Percentiles rank a stretch among this genome's conserved stretches.
Evolutionary conservation across 2,797 vertebrate species (phyloP).

Genomic region (Ctenochaetus hawaiiensis): DNA sequence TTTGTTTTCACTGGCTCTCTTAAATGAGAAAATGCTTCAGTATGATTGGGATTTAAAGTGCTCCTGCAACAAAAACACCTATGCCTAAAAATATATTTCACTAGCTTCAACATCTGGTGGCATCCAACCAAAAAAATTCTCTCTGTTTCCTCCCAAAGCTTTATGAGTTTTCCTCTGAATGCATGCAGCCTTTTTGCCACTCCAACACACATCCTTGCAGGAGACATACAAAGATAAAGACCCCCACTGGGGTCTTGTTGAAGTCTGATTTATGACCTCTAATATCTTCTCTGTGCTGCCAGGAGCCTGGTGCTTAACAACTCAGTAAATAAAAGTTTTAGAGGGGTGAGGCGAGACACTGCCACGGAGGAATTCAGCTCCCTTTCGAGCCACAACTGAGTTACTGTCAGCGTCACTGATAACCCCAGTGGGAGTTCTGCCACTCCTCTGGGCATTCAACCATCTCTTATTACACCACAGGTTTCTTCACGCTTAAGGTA

Average conservation of each 20-base stretch:
- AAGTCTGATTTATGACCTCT: constrained; percentile 77
- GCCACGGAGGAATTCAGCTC: constrained; percentile 69
- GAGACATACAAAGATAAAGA: constrained; percentile 63
- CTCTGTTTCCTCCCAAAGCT: constrained; percentile 39
- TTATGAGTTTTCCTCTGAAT: constrained; percentile 41
- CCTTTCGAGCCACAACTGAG: constrained; percentile 58
- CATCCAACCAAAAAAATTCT: constrained; percentile 29
- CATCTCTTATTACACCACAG: constrained; percentile 21
- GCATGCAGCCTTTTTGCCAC: constrained; percentile 37
- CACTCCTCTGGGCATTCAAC: constrained; percentile 32
- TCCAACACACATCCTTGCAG: constrained; percentile 37
- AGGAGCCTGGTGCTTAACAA: constrained; percentile 70
- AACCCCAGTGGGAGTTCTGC: constrained; percentile 46
- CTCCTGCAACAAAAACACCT: too few species aligned
- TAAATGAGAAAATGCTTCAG: too few species aligned
- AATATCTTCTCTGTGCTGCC: constrained; percentile 76
- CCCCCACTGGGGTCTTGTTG: constrained; percentile 67
- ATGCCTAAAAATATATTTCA: constrained; percentile 26
- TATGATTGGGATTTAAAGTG: too few species aligned
- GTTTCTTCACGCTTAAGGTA: constrained; percentile 32
- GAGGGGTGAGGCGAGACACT: constrained; percentile 53
- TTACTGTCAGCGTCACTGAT: constrained; percentile 63
- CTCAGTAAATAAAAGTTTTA: constrained; percentile 79
- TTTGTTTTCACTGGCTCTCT: too few species aligned
- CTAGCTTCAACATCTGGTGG: constrained; percentile 36